Percentiles rank a stretch among this genome's conserved stretches.
These are phyloP conservation scores for Babyrousa celebensis DNA, from an alignment of 2,797 vertebrate species.

Conservation along the genomic window DNA sequence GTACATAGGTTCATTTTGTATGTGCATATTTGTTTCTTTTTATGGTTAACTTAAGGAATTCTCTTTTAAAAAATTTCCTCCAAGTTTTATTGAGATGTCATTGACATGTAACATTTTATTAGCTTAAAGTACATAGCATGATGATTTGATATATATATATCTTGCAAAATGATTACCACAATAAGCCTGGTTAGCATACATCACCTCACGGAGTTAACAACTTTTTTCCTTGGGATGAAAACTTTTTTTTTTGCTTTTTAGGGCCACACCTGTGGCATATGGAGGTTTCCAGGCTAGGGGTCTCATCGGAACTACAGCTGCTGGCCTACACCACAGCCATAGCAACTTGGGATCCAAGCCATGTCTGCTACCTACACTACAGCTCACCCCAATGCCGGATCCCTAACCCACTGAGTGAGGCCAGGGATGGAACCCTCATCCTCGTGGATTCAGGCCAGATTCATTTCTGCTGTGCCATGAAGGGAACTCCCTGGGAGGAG, in stretches of 20 bases:
- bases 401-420: no score
- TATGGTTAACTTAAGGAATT: not conserved
- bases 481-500: not conserved
- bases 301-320: no score
- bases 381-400: no score
- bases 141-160: not conserved
- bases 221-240: not conserved
- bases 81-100: not conserved
- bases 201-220: not conserved
- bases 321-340: no score
- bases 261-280: no score
- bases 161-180: not conserved
- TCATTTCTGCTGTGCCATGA: no score
- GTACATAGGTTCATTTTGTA: not conserved
- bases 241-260: no score
- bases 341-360: no score
- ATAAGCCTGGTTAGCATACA: not conserved
- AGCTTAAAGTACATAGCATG: not conserved
- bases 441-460: no score
- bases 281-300: no score
- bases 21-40: not conserved
- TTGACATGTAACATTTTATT: not conserved
- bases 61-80: not conserved
- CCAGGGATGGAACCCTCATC: no score
- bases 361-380: no score